These are phyloP conservation scores for Conopomorpha cramerella DNA, from an alignment of 1,140 invertebrate genomes.

Conservation along the genomic window DNA sequence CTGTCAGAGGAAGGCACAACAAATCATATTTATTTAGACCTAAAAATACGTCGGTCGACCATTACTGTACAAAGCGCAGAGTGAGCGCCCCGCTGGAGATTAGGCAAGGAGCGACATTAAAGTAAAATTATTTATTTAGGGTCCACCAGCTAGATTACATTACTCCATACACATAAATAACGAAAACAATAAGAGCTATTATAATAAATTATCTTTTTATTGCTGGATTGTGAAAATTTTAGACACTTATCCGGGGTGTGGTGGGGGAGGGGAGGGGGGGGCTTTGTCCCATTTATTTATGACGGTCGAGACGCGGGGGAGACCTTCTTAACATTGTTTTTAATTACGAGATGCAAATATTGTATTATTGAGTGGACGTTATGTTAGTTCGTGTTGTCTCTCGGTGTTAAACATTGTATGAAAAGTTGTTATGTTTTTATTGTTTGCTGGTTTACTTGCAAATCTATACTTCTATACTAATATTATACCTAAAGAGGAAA, in stretches of 20 bases:
- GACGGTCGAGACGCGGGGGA: conserved; percentile 45
- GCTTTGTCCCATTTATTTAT: conserved; percentile 58
- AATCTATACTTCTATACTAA: too few relatives aligned
- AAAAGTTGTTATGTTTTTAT: too few relatives aligned
- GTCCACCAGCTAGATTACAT: conserved; percentile 52
- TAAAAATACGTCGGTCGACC: conserved; percentile 55
- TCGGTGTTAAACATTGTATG: too few relatives aligned
- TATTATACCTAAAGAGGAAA: too few relatives aligned
- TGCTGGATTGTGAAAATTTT: conserved; percentile 61
- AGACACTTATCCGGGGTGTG: conserved; percentile 52
- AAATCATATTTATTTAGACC: conserved; percentile 60
- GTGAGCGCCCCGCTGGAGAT: conserved; percentile 42
- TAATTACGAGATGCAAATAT: conserved; percentile 41
- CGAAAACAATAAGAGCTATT: conserved; percentile 60
- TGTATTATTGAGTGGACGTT: conserved; percentile 43
- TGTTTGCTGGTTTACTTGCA: too few relatives aligned
- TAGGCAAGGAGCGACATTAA: conserved; percentile 58
- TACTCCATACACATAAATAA: conserved; percentile 61
- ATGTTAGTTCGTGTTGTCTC: conserved; percentile 56
- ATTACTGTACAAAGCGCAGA: conserved; percentile 43
- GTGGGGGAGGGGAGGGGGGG: conserved; percentile 15
- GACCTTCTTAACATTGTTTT: too few relatives aligned
- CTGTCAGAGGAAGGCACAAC: conserved; percentile 44
- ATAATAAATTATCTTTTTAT: conserved; percentile 61
- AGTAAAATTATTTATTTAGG: conserved; percentile 60